Evolutionary conservation across 2,888 invertebrate species (phyloP).

Genomic region (Cryptosula pallasiana): DNA sequence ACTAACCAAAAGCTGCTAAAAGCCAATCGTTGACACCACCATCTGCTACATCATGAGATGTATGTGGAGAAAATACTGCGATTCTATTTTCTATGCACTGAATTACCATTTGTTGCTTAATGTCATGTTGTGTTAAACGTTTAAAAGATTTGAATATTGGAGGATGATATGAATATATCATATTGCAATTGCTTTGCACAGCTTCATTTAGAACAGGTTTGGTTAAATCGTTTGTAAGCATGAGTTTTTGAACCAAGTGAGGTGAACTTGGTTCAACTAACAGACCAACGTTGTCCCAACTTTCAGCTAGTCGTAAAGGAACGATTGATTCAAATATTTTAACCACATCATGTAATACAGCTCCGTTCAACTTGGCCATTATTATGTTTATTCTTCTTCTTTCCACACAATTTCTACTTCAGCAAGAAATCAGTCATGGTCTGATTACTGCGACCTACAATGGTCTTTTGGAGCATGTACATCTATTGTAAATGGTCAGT

Average conservation of each 20-base stretch:
- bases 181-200: constrained; percentile 62
- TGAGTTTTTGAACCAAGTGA: constrained; percentile 57
- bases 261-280: constrained; percentile 71
- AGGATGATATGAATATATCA: constrained; percentile 93
- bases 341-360: constrained; percentile 34
- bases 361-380: constrained; percentile 25
- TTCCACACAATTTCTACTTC: too few relatives aligned
- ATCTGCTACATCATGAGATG: constrained; percentile 75
- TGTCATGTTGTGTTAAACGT: constrained; percentile 61
- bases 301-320: constrained; percentile 60
- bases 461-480: too few relatives aligned
- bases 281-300: constrained; percentile 93
- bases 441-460: too few relatives aligned
- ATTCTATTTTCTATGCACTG: constrained; percentile 77
- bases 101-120: constrained; percentile 75
- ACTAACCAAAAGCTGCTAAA: constrained; percentile 63
- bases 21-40: constrained; percentile 92
- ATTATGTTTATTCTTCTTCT: too few relatives aligned
- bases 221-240: constrained; percentile 88
- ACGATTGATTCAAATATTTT: constrained; percentile 37
- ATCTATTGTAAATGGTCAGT: too few relatives aligned
- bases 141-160: constrained; percentile 83
- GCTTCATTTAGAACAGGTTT: constrained; percentile 78
- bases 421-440: too few relatives aligned
- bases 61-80: constrained; percentile 88